phyloP scores from a whole-genome alignment of 2,113 vertebrate species.

The Athene noctua region DNA sequence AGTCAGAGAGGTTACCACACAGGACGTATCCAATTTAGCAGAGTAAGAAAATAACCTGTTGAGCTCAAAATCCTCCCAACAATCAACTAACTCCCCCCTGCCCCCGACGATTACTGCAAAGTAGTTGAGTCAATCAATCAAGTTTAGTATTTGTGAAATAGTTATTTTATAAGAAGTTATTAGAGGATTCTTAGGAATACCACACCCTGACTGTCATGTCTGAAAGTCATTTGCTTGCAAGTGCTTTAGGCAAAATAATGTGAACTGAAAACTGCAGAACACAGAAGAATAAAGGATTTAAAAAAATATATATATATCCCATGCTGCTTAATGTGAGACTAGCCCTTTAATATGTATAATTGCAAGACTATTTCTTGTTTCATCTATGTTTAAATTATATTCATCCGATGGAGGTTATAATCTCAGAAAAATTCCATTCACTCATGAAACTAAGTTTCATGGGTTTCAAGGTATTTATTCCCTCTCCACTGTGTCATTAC shows the following conservation, averaged over 20 bases:
- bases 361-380: constrained; percentile 27
- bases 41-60: background rate
- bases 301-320: background rate
- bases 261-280: background rate
- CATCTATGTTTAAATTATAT: constrained; percentile 41
- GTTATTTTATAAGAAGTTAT: background rate
- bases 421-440: constrained; percentile 47
- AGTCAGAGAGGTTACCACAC: background rate
- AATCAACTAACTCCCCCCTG: background rate
- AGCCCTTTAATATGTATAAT: constrained; percentile 17
- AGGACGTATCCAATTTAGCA: background rate
- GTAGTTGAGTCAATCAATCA: background rate
- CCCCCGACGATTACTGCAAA: background rate
- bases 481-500: constrained; percentile 53
- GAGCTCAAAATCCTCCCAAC: background rate
- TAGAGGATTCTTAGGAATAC: background rate
- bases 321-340: background rate
- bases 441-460: constrained; percentile 8
- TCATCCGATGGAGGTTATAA: background rate
- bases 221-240: background rate
- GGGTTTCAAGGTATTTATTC: constrained; percentile 65
- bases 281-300: background rate
- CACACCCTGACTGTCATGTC: background rate
- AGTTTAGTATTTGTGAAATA: background rate
- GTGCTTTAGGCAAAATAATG: background rate